Percentiles rank a stretch among this genome's conserved stretches.
phyloP scores from a whole-genome alignment of 2,888 invertebrate species.

The Cataglyphis albicans region DNA sequence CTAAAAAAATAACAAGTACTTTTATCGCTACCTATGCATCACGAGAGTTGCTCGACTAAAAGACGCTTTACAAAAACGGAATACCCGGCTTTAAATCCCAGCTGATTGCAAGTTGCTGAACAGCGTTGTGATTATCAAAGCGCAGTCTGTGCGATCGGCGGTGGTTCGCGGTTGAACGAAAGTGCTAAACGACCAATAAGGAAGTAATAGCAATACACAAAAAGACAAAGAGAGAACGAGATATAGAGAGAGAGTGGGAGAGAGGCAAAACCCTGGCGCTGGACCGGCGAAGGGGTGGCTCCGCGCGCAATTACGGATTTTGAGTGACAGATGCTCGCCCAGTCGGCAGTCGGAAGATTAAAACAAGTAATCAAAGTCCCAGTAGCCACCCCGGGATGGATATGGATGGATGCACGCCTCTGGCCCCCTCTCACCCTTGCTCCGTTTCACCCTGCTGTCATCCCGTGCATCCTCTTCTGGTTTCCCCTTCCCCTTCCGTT shows the following conservation, averaged over 20 bases:
- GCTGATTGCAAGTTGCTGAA: constrained; percentile 9
- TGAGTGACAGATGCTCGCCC: constrained; percentile 86
- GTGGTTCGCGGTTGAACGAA: constrained; percentile 62
- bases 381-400: constrained; percentile 82
- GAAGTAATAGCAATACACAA: constrained; percentile 75
- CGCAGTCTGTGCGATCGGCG: constrained; percentile 28
- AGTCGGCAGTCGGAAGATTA: constrained; percentile 85
- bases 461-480: constrained; percentile 49
- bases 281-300: constrained; percentile 75
- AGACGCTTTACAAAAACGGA: not conserved
- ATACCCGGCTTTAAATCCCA: constrained; percentile 11
- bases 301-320: constrained; percentile 85
- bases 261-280: constrained; percentile 26
- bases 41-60: constrained; percentile 20
- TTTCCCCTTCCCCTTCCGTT: constrained; percentile 40
- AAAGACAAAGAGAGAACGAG: constrained; percentile 43
- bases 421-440: constrained; percentile 46
- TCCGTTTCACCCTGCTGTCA: constrained; percentile 53
- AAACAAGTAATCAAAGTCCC: constrained; percentile 86
- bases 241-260: not conserved
- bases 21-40: constrained; percentile 21
- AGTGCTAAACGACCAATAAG: constrained; percentile 80
- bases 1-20: not conserved
- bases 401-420: constrained; percentile 83
- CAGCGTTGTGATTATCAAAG: constrained; percentile 35